Evolutionary conservation across 2,113 vertebrate genomes (phyloP).

Genomic region (Petrocephalus zakoni): DNA sequence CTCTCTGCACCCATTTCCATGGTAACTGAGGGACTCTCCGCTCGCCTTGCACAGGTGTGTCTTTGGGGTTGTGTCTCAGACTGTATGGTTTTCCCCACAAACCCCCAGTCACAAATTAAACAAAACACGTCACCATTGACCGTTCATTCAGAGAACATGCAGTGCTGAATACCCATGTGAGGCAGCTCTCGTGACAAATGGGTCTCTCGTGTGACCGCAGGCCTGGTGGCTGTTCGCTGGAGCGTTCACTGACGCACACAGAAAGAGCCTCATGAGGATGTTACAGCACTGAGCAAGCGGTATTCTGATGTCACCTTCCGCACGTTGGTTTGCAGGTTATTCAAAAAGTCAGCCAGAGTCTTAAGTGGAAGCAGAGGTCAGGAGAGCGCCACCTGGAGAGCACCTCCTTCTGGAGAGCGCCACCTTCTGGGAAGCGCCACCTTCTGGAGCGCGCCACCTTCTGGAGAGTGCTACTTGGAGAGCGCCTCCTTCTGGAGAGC

Average conservation of each 20-base stretch:
- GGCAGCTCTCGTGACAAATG: background rate
- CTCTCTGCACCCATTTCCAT: constrained; percentile 36
- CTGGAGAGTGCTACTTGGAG: no score
- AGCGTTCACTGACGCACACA: background rate
- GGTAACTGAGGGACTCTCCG: constrained; percentile 28
- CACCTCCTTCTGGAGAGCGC: background rate
- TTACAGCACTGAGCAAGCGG: background rate
- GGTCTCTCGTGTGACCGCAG: no score
- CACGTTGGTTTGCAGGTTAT: background rate
- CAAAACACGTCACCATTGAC: background rate
- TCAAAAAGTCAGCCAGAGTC: background rate
- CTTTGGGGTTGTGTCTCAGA: constrained; percentile 14
- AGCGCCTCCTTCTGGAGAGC: no score
- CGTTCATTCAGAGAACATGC: background rate
- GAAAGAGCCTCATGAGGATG: background rate
- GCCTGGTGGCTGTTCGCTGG: background rate
- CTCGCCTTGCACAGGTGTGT: constrained; percentile 36
- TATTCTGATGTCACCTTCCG: background rate
- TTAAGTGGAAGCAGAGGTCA: background rate
- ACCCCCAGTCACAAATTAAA: background rate
- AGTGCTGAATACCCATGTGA: background rate
- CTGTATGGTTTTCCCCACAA: background rate
- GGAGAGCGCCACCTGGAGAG: no score
- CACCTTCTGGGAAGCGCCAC: no score
- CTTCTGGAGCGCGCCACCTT: no score